Evolutionary conservation across 2,797 vertebrate genomes (phyloP).

Genomic region (Cyprinodon diabolis): DNA sequence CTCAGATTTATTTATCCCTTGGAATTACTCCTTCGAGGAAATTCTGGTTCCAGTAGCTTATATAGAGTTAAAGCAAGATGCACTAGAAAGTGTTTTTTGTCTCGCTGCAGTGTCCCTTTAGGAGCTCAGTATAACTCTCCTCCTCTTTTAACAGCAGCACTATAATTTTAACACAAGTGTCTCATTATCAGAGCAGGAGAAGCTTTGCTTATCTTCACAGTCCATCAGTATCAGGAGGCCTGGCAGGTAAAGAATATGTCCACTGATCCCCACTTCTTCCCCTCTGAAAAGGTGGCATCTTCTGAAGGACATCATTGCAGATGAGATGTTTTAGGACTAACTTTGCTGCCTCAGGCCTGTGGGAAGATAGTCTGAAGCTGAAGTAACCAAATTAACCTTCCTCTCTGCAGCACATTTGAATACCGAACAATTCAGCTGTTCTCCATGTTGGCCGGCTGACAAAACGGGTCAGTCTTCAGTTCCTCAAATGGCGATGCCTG

Average conservation of each 20-base stretch:
- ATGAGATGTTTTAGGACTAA: not conserved
- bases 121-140: no score
- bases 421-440: slow-evolving; percentile 15
- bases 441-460: slow-evolving; percentile 14
- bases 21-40: no score
- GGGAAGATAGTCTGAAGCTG: not conserved
- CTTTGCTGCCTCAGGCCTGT: not conserved
- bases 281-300: not conserved
- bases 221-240: not conserved
- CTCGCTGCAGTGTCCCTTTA: no score
- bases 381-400: not conserved
- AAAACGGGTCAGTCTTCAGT: slow-evolving; percentile 35
- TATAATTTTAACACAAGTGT: not conserved
- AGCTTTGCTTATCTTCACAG: not conserved
- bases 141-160: not conserved
- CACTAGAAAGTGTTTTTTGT: no score
- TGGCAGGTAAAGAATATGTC: not conserved
- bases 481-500: slow-evolving; percentile 46
- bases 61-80: no score
- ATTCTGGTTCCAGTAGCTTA: no score
- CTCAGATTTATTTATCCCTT: no score
- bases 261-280: slow-evolving; percentile 5
- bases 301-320: not conserved
- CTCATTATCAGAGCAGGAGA: not conserved
- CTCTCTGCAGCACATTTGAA: slow-evolving; percentile 23